These are phyloP conservation scores for Tadarida brasiliensis DNA, from an alignment of 2,797 vertebrate species.

Conservation along the genomic window DNA sequence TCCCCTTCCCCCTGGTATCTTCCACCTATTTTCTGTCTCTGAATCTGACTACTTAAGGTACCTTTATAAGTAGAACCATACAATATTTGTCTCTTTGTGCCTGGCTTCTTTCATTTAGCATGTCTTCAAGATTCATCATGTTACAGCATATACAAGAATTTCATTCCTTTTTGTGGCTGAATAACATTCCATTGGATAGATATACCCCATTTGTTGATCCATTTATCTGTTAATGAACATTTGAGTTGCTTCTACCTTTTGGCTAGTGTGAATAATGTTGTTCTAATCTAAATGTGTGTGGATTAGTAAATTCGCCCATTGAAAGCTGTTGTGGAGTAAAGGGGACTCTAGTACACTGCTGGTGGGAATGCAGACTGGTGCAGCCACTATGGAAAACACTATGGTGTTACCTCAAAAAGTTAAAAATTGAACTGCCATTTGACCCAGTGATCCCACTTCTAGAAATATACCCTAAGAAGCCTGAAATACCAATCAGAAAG, in stretches of 20 bases:
- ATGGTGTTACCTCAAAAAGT: too few relatives aligned
- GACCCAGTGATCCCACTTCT: too few relatives aligned
- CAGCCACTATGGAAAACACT: too few relatives aligned
- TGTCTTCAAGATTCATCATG: neutral
- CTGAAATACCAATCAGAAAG: too few relatives aligned
- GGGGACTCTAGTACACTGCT: too few relatives aligned
- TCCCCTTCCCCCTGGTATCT: neutral
- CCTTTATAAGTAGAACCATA: neutral
- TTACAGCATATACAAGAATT: neutral
- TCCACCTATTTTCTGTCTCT: neutral
- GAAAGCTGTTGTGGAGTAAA: neutral
- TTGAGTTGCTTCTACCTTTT: neutral
- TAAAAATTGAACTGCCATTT: too few relatives aligned
- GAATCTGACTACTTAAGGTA: neutral
- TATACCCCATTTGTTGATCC: neutral
- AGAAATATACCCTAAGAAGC: too few relatives aligned
- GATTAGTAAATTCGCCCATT: neutral
- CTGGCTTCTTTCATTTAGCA: neutral
- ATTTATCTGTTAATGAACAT: neutral
- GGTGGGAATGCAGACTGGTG: too few relatives aligned
- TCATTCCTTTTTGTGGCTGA: neutral
- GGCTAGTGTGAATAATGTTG: neutral
- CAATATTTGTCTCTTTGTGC: neutral
- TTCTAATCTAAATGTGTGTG: neutral
- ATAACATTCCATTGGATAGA: neutral